A percentile compares a stretch with the other conserved stretches of the same genome.
Evolutionary conservation across 2,888 invertebrate genomes (phyloP).

Genomic region (Galeruca laticollis): DNA sequence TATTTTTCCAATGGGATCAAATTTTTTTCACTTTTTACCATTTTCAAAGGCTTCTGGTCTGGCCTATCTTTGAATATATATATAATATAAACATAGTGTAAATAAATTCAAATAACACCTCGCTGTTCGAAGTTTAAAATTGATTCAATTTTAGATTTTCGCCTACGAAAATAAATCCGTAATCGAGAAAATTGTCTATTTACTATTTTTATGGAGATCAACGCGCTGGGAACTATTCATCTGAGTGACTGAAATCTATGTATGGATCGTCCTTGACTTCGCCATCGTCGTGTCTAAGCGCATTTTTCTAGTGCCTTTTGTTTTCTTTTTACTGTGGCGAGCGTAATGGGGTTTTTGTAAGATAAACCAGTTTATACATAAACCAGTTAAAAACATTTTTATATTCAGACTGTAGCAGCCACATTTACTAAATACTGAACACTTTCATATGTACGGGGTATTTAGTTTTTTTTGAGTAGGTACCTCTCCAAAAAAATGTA

Average conservation of each 20-base stretch:
- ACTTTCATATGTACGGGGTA: no score
- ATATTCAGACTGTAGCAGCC: conserved; percentile 25
- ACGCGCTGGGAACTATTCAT: conserved; percentile 45
- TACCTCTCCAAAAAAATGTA: no score
- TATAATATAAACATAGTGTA: no score
- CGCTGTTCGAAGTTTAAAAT: no score
- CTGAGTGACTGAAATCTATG: conserved; percentile 29
- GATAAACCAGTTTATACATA: conserved; percentile 36
- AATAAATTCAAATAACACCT: no score
- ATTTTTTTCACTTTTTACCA: no score
- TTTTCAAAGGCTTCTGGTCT: no score
- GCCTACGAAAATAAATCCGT: neutral
- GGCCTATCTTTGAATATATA: no score
- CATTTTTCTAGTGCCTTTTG: conserved; percentile 34
- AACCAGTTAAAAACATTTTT: conserved; percentile 42
- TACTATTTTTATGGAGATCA: conserved; percentile 49
- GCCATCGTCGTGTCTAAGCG: conserved; percentile 32
- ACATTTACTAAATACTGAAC: no score
- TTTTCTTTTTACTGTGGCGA: conserved; percentile 37
- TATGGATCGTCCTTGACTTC: conserved; percentile 37
- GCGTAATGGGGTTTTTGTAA: conserved; percentile 18
- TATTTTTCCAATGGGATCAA: no score
- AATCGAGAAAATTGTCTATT: no score
- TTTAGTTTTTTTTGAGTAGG: no score
- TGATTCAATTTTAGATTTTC: neutral